phyloP scores from a whole-genome alignment of 2,113 vertebrate genomes.

The Pelvicachromis taeniatus region DNA sequence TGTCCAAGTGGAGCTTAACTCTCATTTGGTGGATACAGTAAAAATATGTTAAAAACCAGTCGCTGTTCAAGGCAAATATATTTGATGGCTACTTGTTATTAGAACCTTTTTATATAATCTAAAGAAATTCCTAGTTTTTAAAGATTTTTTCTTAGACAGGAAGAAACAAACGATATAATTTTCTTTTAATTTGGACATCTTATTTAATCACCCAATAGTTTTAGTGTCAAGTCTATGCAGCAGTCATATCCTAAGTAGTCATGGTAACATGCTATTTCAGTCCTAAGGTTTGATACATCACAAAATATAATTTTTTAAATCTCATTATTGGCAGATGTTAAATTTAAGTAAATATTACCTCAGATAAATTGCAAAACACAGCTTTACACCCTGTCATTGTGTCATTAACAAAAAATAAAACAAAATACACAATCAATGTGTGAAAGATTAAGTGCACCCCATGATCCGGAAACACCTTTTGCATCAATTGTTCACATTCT shows the following conservation, averaged over 20 bases:
- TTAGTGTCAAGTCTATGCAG: background rate
- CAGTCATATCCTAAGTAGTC: no score
- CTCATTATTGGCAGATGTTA: background rate
- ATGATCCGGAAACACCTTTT: background rate
- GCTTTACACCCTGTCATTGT: background rate
- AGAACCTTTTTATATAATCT: background rate
- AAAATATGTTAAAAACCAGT: conserved; percentile 8
- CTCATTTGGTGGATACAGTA: background rate
- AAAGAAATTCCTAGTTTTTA: background rate
- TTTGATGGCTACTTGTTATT: background rate
- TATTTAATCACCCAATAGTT: background rate
- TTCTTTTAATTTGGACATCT: background rate
- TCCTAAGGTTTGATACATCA: background rate
- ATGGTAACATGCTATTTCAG: background rate
- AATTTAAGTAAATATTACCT: background rate
- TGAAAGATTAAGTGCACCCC: background rate
- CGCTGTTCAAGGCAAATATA: background rate
- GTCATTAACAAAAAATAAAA: background rate
- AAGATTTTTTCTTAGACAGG: background rate
- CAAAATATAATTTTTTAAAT: background rate
- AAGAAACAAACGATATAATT: background rate
- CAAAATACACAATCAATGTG: background rate
- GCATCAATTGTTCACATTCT: background rate
- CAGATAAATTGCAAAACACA: background rate
- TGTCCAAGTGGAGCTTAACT: background rate